A percentile compares a stretch with the other conserved stretches of the same genome.
phyloP scores from a whole-genome alignment of 1,140 invertebrate genomes.

The Lepeophtheirus salmonis region DNA sequence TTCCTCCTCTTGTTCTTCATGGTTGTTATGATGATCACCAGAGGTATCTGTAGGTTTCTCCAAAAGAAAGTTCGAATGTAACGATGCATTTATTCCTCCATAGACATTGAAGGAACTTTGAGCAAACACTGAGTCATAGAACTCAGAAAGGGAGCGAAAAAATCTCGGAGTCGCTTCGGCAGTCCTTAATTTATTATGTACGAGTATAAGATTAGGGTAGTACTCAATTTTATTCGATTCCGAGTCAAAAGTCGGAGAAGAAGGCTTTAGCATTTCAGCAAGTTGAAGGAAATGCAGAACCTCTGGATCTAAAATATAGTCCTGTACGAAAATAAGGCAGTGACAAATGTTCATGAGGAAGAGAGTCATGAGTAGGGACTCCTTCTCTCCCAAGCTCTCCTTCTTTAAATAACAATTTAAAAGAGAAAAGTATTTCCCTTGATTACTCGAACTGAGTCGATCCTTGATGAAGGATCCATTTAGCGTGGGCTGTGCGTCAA shows the following conservation, averaged over 20 bases:
- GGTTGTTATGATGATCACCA: no score
- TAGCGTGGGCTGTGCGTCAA: slow-evolving; percentile 1
- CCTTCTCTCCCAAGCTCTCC: slow-evolving; percentile 1
- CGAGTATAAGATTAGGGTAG: slow-evolving; percentile 6
- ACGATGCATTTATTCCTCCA: background rate
- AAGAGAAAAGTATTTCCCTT: slow-evolving; percentile 1
- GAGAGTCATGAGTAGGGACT: background rate
- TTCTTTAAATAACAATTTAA: background rate
- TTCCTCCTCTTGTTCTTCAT: background rate
- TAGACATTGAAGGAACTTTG: background rate
- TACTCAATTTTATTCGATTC: background rate
- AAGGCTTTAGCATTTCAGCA: slow-evolving; percentile 10
- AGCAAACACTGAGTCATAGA: slow-evolving; percentile 1
- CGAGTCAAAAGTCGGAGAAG: background rate
- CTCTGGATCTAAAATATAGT: background rate
- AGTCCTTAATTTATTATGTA: slow-evolving; percentile 4
- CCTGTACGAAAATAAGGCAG: background rate
- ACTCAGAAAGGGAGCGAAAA: background rate
- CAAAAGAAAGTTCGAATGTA: background rate
- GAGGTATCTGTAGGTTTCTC: no score
- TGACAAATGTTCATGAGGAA: slow-evolving; percentile 12
- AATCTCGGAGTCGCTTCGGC: background rate
- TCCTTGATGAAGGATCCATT: background rate
- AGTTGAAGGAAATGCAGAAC: background rate
- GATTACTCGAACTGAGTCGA: background rate